Evolutionary conservation across 2,113 vertebrate species (phyloP).

Genomic region (Propithecus coquereli): DNA sequence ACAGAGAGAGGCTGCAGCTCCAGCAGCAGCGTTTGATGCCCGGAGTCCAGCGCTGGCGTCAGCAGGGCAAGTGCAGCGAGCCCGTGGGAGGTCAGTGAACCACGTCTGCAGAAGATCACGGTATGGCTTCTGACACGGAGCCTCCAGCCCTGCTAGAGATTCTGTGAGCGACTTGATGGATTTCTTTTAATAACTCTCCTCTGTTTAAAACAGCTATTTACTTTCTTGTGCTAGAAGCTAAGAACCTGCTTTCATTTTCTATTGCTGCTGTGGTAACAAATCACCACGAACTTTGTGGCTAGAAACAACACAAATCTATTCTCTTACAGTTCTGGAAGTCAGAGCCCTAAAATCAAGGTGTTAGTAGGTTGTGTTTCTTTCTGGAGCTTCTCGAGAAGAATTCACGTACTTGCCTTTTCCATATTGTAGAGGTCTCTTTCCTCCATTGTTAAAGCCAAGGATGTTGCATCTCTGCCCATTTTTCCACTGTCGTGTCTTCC

Average conservation of each 20-base stretch:
- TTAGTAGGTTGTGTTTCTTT: not conserved
- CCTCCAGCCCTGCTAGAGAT: not conserved
- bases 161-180: not conserved
- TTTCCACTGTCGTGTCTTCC: not conserved
- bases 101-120: rapidly evolving
- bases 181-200: not conserved
- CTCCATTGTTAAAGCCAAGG: not conserved
- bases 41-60: rapidly evolving
- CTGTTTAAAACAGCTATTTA: not conserved
- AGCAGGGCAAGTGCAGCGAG: not conserved
- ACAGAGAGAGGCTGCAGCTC: not conserved
- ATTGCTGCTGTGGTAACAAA: not conserved
- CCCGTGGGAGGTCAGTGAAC: not conserved
- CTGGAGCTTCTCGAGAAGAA: not conserved
- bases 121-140: not conserved
- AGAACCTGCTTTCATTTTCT: not conserved
- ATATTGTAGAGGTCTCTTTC: not conserved
- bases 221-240: not conserved
- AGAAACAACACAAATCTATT: not conserved
- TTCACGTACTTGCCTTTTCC: not conserved
- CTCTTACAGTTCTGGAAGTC: not conserved
- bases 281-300: not conserved
- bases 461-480: not conserved
- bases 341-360: not conserved
- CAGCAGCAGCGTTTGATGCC: no score